Conservation (phyloP, 2,113 vertebrate species). For the Ornithorhynchus anatinus region DNA sequence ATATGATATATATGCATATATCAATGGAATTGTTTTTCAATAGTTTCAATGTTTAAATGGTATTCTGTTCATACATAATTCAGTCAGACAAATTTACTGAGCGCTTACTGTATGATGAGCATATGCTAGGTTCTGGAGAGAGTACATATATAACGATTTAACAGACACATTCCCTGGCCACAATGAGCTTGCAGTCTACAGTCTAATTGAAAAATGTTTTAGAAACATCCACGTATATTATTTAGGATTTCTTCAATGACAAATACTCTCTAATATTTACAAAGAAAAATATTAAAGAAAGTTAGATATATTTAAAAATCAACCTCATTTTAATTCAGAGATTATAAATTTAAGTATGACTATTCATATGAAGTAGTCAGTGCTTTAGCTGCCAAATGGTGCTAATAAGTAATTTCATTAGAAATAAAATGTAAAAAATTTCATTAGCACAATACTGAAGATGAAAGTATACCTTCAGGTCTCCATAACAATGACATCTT, state of each 20-base stretch:
- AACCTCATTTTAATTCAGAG: slow-evolving; percentile 55
- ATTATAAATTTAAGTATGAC: slow-evolving; percentile 60
- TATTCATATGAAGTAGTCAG: slow-evolving; percentile 63
- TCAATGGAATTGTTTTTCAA: slow-evolving; percentile 14
- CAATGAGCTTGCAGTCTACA: too few relatives aligned
- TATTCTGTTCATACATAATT: slow-evolving; percentile 13
- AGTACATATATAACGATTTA: too few relatives aligned
- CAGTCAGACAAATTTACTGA: too few relatives aligned
- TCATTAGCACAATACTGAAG: slow-evolving; percentile 29
- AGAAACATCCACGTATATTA: slow-evolving; percentile 34
- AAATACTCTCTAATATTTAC: slow-evolving; percentile 41
- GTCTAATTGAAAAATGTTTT: too few relatives aligned
- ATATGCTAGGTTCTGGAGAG: too few relatives aligned
- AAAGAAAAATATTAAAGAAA: slow-evolving; percentile 47
- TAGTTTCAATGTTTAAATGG: slow-evolving; percentile 19
- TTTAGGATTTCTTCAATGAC: slow-evolving; percentile 47
- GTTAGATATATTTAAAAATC: slow-evolving; percentile 44
- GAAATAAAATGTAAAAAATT: slow-evolving; percentile 53
- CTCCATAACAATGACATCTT: too few relatives aligned
- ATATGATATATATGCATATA: too few relatives aligned
- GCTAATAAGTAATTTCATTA: slow-evolving; percentile 46
- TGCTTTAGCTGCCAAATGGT: too few relatives aligned
- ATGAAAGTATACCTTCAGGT: too few relatives aligned
- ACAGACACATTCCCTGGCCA: too few relatives aligned
- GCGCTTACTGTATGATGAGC: too few relatives aligned